Evolutionary conservation across 2,888 invertebrate species (phyloP).

Genomic region (Xanthia icteritia): DNA sequence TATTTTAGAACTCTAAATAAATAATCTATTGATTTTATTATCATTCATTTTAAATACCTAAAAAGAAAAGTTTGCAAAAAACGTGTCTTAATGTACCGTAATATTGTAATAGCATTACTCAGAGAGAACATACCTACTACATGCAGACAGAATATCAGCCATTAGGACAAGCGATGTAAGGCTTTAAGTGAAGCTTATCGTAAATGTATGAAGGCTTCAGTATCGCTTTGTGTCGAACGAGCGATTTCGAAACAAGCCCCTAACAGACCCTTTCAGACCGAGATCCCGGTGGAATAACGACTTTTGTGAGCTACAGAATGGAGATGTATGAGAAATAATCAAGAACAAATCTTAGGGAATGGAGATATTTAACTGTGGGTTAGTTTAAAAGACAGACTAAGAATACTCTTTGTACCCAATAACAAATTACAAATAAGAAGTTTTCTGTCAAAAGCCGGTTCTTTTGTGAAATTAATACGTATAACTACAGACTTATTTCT

Average conservation of each 20-base stretch:
- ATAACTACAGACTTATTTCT: background rate
- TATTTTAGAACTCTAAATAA: background rate
- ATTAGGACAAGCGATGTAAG: constrained; percentile 49
- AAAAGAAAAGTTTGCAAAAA: background rate
- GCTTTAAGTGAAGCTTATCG: constrained; percentile 60
- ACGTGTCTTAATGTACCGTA: too few species aligned
- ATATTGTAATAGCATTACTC: background rate
- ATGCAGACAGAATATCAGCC: constrained; percentile 32
- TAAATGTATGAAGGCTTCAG: constrained; percentile 50
- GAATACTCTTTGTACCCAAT: background rate
- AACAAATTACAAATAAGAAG: background rate
- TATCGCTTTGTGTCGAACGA: constrained; percentile 57
- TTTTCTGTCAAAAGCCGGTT: background rate
- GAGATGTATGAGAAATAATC: constrained; percentile 22
- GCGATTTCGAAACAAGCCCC: constrained; percentile 41
- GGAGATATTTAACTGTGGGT: background rate
- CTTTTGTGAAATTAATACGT: background rate
- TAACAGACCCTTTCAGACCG: constrained; percentile 29
- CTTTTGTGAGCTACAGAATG: constrained; percentile 22
- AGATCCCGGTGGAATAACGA: constrained; percentile 34
- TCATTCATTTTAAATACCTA: background rate
- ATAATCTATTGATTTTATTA: background rate
- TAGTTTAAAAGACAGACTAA: background rate
- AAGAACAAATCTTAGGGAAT: constrained; percentile 7
- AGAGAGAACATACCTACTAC: constrained; percentile 1